Conservation (phyloP, 2,888 invertebrate species). For the Nemotelus nigrinus region DNA sequence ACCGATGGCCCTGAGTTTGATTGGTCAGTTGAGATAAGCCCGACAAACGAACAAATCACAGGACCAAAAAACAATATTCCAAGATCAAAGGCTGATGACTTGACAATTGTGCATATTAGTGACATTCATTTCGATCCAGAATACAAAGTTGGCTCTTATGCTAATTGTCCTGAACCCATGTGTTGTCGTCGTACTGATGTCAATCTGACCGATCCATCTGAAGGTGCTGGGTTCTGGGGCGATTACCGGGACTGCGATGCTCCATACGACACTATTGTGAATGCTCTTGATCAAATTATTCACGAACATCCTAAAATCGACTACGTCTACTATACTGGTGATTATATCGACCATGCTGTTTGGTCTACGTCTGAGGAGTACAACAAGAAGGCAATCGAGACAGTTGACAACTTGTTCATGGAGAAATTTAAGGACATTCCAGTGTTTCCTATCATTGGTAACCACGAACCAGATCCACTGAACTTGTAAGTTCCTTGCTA, state of each 20-base stretch:
- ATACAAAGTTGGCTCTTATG: constrained; percentile 74
- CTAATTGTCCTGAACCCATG: constrained; percentile 77
- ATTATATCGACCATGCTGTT: constrained; percentile 85
- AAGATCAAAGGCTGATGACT: constrained; percentile 48
- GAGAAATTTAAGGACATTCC: constrained; percentile 71
- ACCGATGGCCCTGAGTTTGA: constrained; percentile 55
- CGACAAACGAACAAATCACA: constrained; percentile 45
- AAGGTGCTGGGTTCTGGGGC: constrained; percentile 80
- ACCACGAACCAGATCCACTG: constrained; percentile 85
- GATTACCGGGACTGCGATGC: constrained; percentile 82
- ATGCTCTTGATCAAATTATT: constrained; percentile 72
- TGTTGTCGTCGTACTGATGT: constrained; percentile 70
- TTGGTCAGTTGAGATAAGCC: constrained; percentile 57
- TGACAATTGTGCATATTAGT: constrained; percentile 59
- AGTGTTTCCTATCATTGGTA: constrained; percentile 78
- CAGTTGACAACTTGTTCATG: constrained; percentile 67
- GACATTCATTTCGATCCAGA: constrained; percentile 81
- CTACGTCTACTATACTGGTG: constrained; percentile 85
- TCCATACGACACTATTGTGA: constrained; percentile 75
- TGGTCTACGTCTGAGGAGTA: constrained; percentile 81
- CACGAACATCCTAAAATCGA: constrained; percentile 71
- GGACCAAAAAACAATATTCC: constrained; percentile 57
- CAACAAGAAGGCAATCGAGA: constrained; percentile 70
- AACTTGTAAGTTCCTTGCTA: constrained; percentile 74
- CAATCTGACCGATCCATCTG: constrained; percentile 47